Base-by-base conservation (phyloP, 2,888 invertebrate genomes). In the Acronicta psi region DNA sequence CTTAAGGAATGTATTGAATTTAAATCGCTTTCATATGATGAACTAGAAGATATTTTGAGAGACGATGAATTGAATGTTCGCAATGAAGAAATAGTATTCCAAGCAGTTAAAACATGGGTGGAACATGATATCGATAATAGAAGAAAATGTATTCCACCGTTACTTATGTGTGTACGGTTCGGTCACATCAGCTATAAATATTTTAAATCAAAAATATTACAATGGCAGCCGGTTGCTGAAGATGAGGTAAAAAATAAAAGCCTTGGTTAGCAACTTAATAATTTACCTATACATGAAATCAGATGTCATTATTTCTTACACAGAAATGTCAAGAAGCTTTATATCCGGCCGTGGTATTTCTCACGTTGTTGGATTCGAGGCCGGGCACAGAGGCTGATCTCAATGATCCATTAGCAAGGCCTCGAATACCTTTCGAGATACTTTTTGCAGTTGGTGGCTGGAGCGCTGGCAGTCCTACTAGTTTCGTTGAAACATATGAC, bases 401-500 rank as follows among this genome's bases (percentile, higher is more conserved):
- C 4, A 93, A 92, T 70, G 95, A 96, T 80, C 95, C 96, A 0
- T 79, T 96, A 36, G 94, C 96, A 9, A 90, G 96, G 60, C 97
- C 98, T 0, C 93, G 98, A 60, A 95, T 97, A 87, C 97, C 95
- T 44, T 96, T 97, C 84, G 97, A 97, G 79, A 95, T 97, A 75
- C 93, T 98, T 11, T 98, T 98, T 85, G 97, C 97, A 13, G 96
- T 98, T 16, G 98, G 98, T 4, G 98, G 98, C 1, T 97, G 97
- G 98, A 95, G 96, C 83, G 95, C 96, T n/a, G 97, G 97, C n/a
- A 96, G 96, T 68, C 97, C 97, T 0, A 97, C 97, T 0, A 97
- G 96, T 88, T 97, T 97, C 77, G 95, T 97, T 23, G 96, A 96
- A 87, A 97, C 97, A 53, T 98, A 97, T 85, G 96, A 96, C 79